These are phyloP conservation scores for Gobio occitaniae DNA, from an alignment of 2,797 vertebrate species.

Conservation along the genomic window DNA sequence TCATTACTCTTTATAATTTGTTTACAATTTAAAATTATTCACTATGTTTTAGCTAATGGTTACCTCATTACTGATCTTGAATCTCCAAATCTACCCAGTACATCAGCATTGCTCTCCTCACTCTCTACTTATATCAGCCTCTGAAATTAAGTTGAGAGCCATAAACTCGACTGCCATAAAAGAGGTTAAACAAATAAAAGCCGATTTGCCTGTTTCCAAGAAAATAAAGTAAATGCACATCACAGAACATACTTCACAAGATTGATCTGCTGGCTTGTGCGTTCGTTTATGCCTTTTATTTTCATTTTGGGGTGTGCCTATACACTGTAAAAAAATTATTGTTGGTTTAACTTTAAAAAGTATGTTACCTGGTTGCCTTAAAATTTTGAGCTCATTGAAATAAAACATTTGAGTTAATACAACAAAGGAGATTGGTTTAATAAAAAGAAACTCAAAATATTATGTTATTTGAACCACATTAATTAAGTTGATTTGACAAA, in stretches of 20 bases:
- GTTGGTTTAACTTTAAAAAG: too few species aligned
- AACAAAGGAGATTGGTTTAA: too few species aligned
- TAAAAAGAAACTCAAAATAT: too few species aligned
- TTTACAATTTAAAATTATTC: slow-evolving; percentile 73
- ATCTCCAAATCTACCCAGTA: slow-evolving; percentile 56
- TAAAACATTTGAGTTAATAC: too few species aligned
- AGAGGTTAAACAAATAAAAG: slow-evolving; percentile 61
- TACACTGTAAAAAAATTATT: too few species aligned
- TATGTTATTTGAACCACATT: too few species aligned
- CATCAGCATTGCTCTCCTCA: slow-evolving; percentile 55
- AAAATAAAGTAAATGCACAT: slow-evolving; percentile 36
- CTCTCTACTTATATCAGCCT: slow-evolving; percentile 56
- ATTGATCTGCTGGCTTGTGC: slow-evolving; percentile 16
- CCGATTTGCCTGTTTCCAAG: slow-evolving; percentile 24
- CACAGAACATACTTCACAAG: slow-evolving; percentile 22
- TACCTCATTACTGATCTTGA: slow-evolving; percentile 68
- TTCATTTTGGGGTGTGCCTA: slow-evolving; percentile 2
- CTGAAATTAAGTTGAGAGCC: slow-evolving; percentile 64
- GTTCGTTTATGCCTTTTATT: slow-evolving; percentile 1
- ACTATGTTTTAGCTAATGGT: slow-evolving; percentile 67
- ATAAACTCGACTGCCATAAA: slow-evolving; percentile 59
- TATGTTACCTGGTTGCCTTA: too few species aligned
- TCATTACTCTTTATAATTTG: slow-evolving; percentile 48
- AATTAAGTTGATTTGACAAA: too few species aligned
- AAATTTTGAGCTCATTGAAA: too few species aligned